Percentiles rank a stretch among this genome's conserved stretches.
These are phyloP conservation scores for Sipha maydis DNA, from an alignment of 2,888 invertebrate species.

Conservation along the genomic window DNA sequence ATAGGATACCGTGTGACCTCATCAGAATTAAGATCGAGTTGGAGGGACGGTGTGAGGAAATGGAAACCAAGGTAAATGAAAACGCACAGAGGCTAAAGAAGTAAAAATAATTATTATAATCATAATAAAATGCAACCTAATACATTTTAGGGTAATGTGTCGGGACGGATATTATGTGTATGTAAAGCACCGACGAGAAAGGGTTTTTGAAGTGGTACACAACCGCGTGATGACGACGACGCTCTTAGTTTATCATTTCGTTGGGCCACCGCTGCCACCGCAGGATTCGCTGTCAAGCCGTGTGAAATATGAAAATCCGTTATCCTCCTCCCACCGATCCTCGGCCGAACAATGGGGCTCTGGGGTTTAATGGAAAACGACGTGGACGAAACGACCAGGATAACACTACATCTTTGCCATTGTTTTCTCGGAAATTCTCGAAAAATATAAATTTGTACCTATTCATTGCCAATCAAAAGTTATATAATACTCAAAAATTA, in stretches of 20 bases:
- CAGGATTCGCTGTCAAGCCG: conserved; percentile 30
- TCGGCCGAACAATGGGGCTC: not conserved
- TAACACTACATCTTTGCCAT: not conserved
- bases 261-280: not conserved
- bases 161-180: not conserved
- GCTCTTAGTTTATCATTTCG: conserved; percentile 51
- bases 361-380: conserved; percentile 2
- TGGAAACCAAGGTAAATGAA: not conserved
- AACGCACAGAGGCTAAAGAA: not conserved
- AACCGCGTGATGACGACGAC: not conserved
- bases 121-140: not conserved
- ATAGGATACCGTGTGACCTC: too few relatives aligned
- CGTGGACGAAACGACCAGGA: not conserved
- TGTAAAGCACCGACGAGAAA: conserved; percentile 9
- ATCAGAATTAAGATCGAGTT: too few relatives aligned
- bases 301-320: conserved; percentile 45
- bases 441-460: not conserved
- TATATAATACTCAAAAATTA: too few relatives aligned
- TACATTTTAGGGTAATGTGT: not conserved
- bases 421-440: not conserved
- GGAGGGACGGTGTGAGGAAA: too few relatives aligned
- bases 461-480: not conserved
- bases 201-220: not conserved
- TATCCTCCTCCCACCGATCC: not conserved
- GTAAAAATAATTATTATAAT: too few relatives aligned